Percentiles rank a stretch among this genome's conserved stretches.
phyloP scores from a whole-genome alignment of 2,888 invertebrate genomes.

The Orthosia incerta region DNA sequence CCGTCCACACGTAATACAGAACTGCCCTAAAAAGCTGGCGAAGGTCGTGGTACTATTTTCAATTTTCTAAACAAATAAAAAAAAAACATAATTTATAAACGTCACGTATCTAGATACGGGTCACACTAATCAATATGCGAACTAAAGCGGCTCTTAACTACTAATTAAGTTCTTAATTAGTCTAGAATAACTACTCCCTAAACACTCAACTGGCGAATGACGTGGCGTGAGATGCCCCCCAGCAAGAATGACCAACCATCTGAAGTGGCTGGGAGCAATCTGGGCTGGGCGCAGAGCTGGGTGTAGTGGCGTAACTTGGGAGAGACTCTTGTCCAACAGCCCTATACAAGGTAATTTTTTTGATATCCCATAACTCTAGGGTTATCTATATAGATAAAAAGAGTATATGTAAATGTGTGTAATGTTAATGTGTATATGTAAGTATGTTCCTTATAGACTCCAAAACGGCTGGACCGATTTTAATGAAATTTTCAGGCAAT shows the following conservation, averaged over 20 bases:
- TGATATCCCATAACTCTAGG: no score
- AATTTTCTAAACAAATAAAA: no score
- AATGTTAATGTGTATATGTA: no score
- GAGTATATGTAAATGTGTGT: no score
- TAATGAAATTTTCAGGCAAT: no score
- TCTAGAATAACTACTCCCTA: constrained; percentile 8
- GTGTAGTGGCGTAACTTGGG: background rate
- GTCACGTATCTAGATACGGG: no score
- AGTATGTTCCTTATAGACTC: no score
- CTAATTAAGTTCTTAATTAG: constrained; percentile 14
- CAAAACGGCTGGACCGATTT: no score
- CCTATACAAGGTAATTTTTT: no score
- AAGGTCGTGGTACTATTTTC: background rate
- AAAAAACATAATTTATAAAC: no score
- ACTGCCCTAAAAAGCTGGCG: background rate
- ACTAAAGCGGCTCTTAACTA: constrained; percentile 18
- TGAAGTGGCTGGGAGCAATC: no score
- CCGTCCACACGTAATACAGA: background rate
- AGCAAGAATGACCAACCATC: background rate
- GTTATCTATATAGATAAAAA: no score
- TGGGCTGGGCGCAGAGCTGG: background rate
- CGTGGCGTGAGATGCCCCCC: background rate
- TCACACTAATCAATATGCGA: constrained; percentile 27
- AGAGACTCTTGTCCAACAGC: background rate
- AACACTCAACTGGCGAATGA: background rate